phyloP scores from a whole-genome alignment of 1,140 invertebrate species.

The Adelges cooleyi region DNA sequence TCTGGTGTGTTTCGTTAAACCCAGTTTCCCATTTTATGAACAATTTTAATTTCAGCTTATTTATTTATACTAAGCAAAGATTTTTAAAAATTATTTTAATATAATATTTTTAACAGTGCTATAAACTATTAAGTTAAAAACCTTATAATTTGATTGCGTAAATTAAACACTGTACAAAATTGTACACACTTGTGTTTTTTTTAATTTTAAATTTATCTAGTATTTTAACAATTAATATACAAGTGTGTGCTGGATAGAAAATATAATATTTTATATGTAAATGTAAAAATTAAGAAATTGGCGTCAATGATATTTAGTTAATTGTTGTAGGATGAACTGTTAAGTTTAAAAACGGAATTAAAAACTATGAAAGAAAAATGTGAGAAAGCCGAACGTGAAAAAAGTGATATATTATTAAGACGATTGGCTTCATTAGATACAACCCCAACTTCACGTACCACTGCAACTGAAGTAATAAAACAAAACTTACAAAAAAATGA shows the following conservation, averaged over 20 bases:
- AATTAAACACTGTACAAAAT: no score
- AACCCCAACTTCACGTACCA: conserved; percentile 53
- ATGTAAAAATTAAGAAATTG: conserved; percentile 1
- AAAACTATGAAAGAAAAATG: conserved; percentile 48
- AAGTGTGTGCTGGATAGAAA: background rate
- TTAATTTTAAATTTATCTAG: no score
- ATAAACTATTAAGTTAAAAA: no score
- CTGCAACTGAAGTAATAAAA: conserved; percentile 45
- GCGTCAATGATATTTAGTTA: no score
- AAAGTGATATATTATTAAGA: conserved; percentile 68
- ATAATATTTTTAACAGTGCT: no score
- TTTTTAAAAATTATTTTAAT: no score
- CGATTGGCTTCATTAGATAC: conserved; percentile 62
- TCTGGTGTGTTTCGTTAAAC: no score
- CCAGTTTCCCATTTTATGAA: no score
- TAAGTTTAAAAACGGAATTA: conserved; percentile 50
- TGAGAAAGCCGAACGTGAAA: conserved; percentile 70
- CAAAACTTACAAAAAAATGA: background rate
- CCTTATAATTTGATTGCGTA: no score
- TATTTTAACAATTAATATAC: background rate
- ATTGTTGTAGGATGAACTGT: conserved; percentile 35
- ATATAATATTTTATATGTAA: background rate
- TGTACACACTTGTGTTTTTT: no score
- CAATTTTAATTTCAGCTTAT: no score
- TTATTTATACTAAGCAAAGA: no score